These are phyloP conservation scores for Callipepla californica DNA, from an alignment of 2,113 vertebrate genomes.

Conservation along the genomic window DNA sequence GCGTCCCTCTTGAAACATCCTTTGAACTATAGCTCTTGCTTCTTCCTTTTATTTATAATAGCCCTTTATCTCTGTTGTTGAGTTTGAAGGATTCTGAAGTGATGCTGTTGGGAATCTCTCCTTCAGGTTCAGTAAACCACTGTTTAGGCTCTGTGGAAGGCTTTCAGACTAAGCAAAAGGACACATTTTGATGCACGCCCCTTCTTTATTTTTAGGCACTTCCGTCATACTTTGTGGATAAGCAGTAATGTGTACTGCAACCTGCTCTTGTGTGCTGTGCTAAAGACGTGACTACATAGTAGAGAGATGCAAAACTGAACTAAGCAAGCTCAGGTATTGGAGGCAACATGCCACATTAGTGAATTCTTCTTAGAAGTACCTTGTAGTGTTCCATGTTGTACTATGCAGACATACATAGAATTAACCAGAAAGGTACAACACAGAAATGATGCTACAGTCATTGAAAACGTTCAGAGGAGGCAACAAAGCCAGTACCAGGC, in stretches of 20 bases:
- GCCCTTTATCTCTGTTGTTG: background rate
- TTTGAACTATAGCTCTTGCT: background rate
- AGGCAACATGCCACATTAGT: background rate
- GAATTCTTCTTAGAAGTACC: background rate
- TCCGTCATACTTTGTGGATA: background rate
- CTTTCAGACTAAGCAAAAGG: background rate
- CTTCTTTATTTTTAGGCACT: background rate
- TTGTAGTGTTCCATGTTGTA: background rate
- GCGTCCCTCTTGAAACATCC: background rate
- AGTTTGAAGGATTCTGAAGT: background rate
- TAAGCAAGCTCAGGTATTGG: background rate
- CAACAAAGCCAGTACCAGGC: background rate
- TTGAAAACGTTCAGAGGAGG: background rate
- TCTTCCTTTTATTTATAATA: background rate
- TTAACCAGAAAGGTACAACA: background rate
- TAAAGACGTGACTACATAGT: background rate
- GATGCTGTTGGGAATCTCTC: background rate
- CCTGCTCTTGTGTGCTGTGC: background rate
- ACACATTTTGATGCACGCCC: too few species aligned
- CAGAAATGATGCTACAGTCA: background rate
- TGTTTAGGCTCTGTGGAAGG: background rate
- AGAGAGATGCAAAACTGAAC: background rate
- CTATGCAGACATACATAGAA: background rate
- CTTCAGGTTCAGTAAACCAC: background rate
- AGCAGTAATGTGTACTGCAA: background rate